phyloP scores from a whole-genome alignment of 2,888 invertebrate genomes.

The Stenodera caucasica region DNA sequence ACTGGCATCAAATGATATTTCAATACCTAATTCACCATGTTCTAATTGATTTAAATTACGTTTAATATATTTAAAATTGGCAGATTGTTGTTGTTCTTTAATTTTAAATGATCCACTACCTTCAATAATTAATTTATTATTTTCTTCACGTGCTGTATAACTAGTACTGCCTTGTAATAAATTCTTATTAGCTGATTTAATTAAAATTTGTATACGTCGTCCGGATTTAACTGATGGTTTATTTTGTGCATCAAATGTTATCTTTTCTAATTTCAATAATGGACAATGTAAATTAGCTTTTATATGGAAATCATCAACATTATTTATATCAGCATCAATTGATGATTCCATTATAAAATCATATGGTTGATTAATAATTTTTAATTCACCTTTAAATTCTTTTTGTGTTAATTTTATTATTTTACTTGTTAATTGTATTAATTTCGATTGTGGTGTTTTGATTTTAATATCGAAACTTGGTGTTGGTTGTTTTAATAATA shows the following conservation, averaged over 20 bases:
- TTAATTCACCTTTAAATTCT: constrained; percentile 62
- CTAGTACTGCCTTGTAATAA: constrained; percentile 72
- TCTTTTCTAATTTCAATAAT: constrained; percentile 66
- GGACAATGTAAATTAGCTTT: constrained; percentile 66
- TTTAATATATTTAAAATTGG: constrained; percentile 73
- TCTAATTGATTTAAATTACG: constrained; percentile 62
- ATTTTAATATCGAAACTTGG: constrained; percentile 63
- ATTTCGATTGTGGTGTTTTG: constrained; percentile 58
- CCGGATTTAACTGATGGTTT: constrained; percentile 59
- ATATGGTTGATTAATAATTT: constrained; percentile 39
- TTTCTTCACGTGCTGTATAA: constrained; percentile 71
- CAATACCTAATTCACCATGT: constrained; percentile 69
- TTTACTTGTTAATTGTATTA: constrained; percentile 54
- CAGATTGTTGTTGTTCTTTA: constrained; percentile 68
- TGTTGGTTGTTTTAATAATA: constrained; percentile 60
- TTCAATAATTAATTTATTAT: constrained; percentile 71
- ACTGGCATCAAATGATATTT: constrained; percentile 68
- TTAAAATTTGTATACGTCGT: constrained; percentile 66
- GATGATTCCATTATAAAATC: constrained; percentile 61
- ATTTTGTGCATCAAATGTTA: constrained; percentile 65
- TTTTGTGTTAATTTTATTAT: constrained; percentile 59
- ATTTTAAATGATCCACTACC: constrained; percentile 74
- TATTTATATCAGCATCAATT: constrained; percentile 61
- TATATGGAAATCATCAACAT: constrained; percentile 67
- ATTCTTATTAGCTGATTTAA: constrained; percentile 67